Conservation (phyloP, 2,113 vertebrate species). For the Rhabdomys dilectus region DNA sequence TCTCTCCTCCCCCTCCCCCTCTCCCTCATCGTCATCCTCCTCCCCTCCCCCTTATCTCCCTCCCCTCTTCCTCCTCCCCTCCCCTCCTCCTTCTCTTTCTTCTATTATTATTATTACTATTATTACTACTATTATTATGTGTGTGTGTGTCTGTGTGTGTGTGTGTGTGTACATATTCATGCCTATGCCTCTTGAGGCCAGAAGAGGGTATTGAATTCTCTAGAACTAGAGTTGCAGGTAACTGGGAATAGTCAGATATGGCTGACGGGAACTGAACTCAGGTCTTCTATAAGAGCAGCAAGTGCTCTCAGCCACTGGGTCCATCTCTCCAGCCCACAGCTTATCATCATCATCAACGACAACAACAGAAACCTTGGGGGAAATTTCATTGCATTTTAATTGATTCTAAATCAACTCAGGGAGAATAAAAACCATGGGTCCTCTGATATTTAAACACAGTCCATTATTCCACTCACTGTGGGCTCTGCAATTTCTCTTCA, state of each 20-base stretch:
- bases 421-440: constrained; percentile 6
- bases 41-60: too few relatives aligned
- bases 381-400: constrained; percentile 4
- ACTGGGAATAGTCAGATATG: too few relatives aligned
- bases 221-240: background rate
- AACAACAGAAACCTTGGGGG: background rate
- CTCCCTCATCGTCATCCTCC: too few relatives aligned
- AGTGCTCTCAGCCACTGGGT: background rate
- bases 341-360: background rate
- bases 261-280: background rate
- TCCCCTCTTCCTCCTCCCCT: too few relatives aligned
- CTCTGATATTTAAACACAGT: background rate
- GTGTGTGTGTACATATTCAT: background rate
- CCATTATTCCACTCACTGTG: background rate
- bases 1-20: too few relatives aligned
- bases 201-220: background rate
- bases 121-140: background rate
- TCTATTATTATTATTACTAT: background rate
- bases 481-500: background rate
- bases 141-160: background rate
- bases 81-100: too few relatives aligned
- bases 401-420: background rate
- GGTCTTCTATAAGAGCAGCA: background rate
- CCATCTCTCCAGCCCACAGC: background rate
- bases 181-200: background rate